These are phyloP conservation scores for Nomada goodeniana DNA, from an alignment of 2,888 invertebrate species.

Conservation along the genomic window DNA sequence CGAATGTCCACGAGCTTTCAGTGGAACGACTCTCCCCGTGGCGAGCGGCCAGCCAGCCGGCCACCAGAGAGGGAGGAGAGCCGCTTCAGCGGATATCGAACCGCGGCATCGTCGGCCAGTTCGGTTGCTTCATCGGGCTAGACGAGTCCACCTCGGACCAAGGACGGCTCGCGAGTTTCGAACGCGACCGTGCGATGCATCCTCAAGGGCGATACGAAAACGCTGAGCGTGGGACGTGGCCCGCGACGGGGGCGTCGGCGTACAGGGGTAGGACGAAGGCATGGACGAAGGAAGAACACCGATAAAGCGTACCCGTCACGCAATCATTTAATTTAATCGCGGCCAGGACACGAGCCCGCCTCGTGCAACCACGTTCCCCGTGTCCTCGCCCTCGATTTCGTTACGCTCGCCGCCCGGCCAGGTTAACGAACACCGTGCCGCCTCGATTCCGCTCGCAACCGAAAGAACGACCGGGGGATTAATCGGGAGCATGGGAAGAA, in stretches of 20 bases:
- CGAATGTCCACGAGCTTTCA: slow-evolving; percentile 16
- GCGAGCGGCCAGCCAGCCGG: slow-evolving; percentile 1
- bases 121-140: slow-evolving; percentile 43
- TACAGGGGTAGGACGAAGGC: slow-evolving; percentile 23
- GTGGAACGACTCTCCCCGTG: background rate
- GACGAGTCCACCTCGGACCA: slow-evolving; percentile 58
- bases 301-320: slow-evolving; percentile 52
- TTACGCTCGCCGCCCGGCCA: background rate
- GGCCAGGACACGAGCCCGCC: slow-evolving; percentile 35
- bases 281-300: slow-evolving; percentile 23
- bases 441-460: background rate
- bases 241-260: slow-evolving; percentile 2
- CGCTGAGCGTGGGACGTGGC: background rate
- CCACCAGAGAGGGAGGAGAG: slow-evolving; percentile 27
- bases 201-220: slow-evolving; percentile 45
- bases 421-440: slow-evolving; percentile 12
- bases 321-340: slow-evolving; percentile 53
- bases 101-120: slow-evolving; percentile 46
- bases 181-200: slow-evolving; percentile 31
- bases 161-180: slow-evolving; percentile 36
- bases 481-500: background rate
- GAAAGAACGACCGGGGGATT: background rate
- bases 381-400: slow-evolving; percentile 36
- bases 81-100: slow-evolving; percentile 46
- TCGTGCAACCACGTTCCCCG: slow-evolving; percentile 24